A percentile compares a stretch with the other conserved stretches of the same genome.
Conservation (phyloP, 2,113 vertebrate genomes). For the Meriones unguiculatus region DNA sequence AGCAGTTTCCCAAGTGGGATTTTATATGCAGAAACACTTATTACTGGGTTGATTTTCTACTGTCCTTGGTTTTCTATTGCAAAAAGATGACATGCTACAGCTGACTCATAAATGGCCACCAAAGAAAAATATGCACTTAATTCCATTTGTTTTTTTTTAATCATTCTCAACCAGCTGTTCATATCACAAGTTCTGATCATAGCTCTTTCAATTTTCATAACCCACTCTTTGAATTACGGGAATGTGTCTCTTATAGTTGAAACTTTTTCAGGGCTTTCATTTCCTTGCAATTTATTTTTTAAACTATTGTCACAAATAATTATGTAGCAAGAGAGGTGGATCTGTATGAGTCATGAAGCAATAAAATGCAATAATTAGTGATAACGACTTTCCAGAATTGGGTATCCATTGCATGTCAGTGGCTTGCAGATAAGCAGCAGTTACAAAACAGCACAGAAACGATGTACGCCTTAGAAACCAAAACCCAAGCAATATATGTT, state of each 20-base stretch:
- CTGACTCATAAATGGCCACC: not conserved
- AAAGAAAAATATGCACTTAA: slow-evolving; percentile 20
- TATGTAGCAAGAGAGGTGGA: not conserved
- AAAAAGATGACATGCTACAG: slow-evolving; percentile 23
- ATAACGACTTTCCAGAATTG: not conserved
- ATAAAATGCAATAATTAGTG: slow-evolving; percentile 41
- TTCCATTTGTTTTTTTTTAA: slow-evolving; percentile 14
- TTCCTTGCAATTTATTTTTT: slow-evolving; percentile 8
- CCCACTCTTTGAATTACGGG: slow-evolving; percentile 24
- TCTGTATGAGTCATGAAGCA: slow-evolving; percentile 14
- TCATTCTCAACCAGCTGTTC: slow-evolving; percentile 60
- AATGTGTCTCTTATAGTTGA: slow-evolving; percentile 3
- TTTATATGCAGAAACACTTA: not conserved
- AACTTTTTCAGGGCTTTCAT: not conserved
- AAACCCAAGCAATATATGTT: not conserved
- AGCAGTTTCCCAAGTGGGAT: not conserved
- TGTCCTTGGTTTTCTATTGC: not conserved
- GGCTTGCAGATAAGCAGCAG: not conserved
- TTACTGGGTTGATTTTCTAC: not conserved
- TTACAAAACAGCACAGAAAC: not conserved
- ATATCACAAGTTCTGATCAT: not conserved
- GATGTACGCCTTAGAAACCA: slow-evolving; percentile 14
- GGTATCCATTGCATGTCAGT: not conserved
- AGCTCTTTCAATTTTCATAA: slow-evolving; percentile 23
- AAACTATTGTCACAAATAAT: not conserved